These are phyloP conservation scores for Caranx melampygus DNA, from an alignment of 2,113 vertebrate species.

Conservation along the genomic window DNA sequence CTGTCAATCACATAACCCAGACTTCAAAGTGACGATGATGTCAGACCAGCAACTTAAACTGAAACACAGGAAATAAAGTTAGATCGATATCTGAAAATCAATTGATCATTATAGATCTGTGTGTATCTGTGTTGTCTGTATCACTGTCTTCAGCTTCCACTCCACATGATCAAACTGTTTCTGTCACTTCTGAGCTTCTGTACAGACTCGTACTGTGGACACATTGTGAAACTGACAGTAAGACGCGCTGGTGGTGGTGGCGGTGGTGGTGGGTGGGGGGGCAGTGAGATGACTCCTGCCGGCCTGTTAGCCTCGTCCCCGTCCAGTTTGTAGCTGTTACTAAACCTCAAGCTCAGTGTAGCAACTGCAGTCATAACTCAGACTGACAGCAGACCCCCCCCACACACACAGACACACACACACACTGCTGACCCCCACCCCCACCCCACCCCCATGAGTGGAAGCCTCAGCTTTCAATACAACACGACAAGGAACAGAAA, in stretches of 20 bases:
- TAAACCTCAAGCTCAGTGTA: constrained; percentile 37
- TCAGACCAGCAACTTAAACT: too few species aligned
- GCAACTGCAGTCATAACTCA: constrained; percentile 51
- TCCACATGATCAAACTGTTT: background rate
- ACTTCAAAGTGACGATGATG: too few species aligned
- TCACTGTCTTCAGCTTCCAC: background rate
- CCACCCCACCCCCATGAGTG: constrained; percentile 5
- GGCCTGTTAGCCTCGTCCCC: constrained; percentile 26
- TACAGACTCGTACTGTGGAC: background rate
- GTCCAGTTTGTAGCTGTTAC: constrained; percentile 45
- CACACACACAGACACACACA: too few species aligned
- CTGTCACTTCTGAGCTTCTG: constrained; percentile 9
- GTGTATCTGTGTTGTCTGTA: too few species aligned
- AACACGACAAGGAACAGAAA: background rate
- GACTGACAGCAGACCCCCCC: constrained; percentile 22
- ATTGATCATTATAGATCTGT: too few species aligned
- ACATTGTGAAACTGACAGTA: constrained; percentile 3
- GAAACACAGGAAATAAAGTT: too few species aligned
- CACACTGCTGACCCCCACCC: too few species aligned
- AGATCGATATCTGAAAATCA: too few species aligned
- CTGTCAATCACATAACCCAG: too few species aligned
- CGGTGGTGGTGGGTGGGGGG: background rate
- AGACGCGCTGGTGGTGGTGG: background rate
- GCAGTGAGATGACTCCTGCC: constrained; percentile 31
- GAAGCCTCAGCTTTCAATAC: background rate